phyloP scores from a whole-genome alignment of 1,140 invertebrate species.

The Pachypeltis micranthus region DNA sequence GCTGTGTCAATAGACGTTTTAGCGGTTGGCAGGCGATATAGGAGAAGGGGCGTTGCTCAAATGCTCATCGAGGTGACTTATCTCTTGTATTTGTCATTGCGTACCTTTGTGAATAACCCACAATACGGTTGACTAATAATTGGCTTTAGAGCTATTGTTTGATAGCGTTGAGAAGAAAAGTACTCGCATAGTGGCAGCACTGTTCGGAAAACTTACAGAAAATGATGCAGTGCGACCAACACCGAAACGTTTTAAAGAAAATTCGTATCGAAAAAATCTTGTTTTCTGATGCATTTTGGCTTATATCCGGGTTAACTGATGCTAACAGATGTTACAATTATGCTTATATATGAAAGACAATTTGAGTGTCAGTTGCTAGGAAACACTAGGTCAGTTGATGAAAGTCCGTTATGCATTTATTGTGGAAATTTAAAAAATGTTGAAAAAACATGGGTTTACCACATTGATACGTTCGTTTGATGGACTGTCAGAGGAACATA shows the following conservation, averaged over 20 bases:
- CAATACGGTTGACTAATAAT: background rate
- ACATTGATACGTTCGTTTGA: no score
- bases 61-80: slow-evolving; percentile 5
- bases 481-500: no score
- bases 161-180: background rate
- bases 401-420: no score
- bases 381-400: no score
- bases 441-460: no score
- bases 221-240: background rate
- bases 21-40: background rate
- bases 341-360: no score
- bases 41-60: background rate
- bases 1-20: slow-evolving; percentile 2
- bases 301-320: no score
- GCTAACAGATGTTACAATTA: no score
- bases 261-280: no score
- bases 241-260: background rate
- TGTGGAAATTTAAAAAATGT: no score
- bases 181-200: background rate
- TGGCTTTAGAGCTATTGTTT: background rate
- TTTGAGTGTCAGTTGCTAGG: no score
- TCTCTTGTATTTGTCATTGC: background rate
- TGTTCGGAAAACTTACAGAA: background rate
- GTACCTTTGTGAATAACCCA: background rate
- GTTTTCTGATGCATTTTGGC: no score